These are phyloP conservation scores for Nebria ingens DNA, from an alignment of 1,140 invertebrate species.

Conservation along the genomic window DNA sequence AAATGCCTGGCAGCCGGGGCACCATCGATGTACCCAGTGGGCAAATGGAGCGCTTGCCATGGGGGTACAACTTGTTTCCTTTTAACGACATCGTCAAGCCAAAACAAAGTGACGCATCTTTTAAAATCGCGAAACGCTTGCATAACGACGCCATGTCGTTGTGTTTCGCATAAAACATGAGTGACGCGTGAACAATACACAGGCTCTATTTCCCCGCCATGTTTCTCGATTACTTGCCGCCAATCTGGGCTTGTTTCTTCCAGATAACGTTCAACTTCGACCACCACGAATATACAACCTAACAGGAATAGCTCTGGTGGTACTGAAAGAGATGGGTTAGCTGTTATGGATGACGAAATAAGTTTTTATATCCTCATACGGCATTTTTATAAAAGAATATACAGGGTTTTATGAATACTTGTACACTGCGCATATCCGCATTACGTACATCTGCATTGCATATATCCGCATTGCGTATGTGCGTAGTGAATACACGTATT, in stretches of 20 bases:
- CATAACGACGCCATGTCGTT: constrained; percentile 78
- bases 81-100: constrained; percentile 82
- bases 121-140: constrained; percentile 48
- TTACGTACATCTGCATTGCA: too few relatives aligned
- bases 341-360: constrained; percentile 12
- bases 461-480: too few relatives aligned
- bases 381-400: too few relatives aligned
- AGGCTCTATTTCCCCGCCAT: constrained; percentile 78
- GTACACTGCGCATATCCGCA: too few relatives aligned
- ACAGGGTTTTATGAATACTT: too few relatives aligned
- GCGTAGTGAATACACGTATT: too few relatives aligned
- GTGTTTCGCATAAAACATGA: constrained; percentile 84
- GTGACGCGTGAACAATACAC: constrained; percentile 77
- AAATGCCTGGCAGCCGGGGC: constrained; percentile 55
- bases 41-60: constrained; percentile 86
- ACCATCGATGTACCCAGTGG: constrained; percentile 70
- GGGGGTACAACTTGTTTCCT: constrained; percentile 74
- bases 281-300: constrained; percentile 77
- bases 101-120: constrained; percentile 80
- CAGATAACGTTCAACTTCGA: constrained; percentile 42
- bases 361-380: constrained; percentile 7
- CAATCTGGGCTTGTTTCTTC: constrained; percentile 56
- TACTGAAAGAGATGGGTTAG: constrained; percentile 43
- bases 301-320: constrained; percentile 80
- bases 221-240: constrained; percentile 71